These are phyloP conservation scores for Channa striata DNA, from an alignment of 2,797 vertebrate species.

Conservation along the genomic window DNA sequence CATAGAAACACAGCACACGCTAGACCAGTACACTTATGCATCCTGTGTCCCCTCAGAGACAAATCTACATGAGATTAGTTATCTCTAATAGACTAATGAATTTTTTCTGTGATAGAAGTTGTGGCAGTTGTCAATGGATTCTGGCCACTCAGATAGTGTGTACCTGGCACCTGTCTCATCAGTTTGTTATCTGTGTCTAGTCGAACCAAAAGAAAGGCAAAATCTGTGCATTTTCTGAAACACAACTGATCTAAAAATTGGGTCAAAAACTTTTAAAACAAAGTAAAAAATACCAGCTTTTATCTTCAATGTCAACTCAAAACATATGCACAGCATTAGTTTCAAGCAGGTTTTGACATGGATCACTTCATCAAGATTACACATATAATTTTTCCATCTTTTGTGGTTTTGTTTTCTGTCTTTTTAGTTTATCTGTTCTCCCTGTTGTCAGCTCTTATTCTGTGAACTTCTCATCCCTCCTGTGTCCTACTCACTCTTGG, in stretches of 20 bases:
- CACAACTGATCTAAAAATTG: not conserved
- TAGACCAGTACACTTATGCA: not conserved
- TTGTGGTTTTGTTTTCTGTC: not conserved
- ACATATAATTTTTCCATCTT: not conserved
- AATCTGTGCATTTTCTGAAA: not conserved
- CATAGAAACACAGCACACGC: slow-evolving; percentile 30
- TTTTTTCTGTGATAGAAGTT: no score
- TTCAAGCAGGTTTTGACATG: not conserved
- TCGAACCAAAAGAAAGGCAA: not conserved
- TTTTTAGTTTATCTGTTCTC: slow-evolving; percentile 10
- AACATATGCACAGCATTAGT: not conserved
- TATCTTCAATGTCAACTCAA: not conserved
- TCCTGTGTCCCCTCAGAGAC: slow-evolving; percentile 1
- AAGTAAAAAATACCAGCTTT: not conserved
- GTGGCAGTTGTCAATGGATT: not conserved
- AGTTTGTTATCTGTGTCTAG: not conserved
- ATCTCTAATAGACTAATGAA: no score
- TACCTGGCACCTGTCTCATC: not conserved
- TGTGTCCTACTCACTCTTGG: slow-evolving; percentile 85
- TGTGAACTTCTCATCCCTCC: slow-evolving; percentile 68
- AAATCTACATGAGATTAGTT: not conserved
- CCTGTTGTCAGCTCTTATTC: not conserved
- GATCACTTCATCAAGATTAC: slow-evolving; percentile 8
- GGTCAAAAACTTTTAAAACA: not conserved
- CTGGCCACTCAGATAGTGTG: not conserved